These are phyloP conservation scores for Ormyrus thymus DNA, from an alignment of 2,888 invertebrate genomes.

Conservation along the genomic window DNA sequence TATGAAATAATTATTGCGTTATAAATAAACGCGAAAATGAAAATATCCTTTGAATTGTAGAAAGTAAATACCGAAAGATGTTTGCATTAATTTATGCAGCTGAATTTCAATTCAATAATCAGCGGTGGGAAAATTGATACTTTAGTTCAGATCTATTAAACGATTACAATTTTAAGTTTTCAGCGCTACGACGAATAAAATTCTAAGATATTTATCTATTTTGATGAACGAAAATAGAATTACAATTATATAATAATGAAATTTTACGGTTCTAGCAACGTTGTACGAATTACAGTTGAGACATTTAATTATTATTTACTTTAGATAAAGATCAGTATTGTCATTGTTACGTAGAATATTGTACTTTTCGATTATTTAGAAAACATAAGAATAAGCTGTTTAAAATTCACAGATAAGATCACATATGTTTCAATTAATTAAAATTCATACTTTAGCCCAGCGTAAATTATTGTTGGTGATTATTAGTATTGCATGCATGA, in stretches of 20 bases:
- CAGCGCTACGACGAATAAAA: too few species aligned
- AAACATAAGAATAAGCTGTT: not conserved
- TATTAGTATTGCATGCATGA: not conserved
- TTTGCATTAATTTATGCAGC: too few species aligned
- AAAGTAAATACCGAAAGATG: too few species aligned
- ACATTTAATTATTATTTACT: not conserved
- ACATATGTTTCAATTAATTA: constrained; percentile 8
- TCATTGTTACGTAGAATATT: not conserved
- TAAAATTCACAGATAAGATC: constrained; percentile 2
- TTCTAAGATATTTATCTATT: too few species aligned
- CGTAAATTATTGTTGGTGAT: not conserved
- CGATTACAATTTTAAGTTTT: not conserved
- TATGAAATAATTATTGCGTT: not conserved
- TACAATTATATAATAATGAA: too few species aligned
- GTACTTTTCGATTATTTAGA: not conserved
- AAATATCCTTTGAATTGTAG: too few species aligned
- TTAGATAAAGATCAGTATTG: constrained; percentile 4
- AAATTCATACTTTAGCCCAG: not conserved
- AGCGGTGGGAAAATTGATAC: too few species aligned
- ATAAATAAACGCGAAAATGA: too few species aligned
- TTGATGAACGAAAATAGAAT: too few species aligned
- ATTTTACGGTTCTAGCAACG: too few species aligned
- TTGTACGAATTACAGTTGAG: not conserved
- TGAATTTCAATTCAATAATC: too few species aligned
- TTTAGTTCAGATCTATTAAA: too few species aligned